Conservation (phyloP, 2,797 vertebrate species). For the Ambastaia sidthimunki region DNA sequence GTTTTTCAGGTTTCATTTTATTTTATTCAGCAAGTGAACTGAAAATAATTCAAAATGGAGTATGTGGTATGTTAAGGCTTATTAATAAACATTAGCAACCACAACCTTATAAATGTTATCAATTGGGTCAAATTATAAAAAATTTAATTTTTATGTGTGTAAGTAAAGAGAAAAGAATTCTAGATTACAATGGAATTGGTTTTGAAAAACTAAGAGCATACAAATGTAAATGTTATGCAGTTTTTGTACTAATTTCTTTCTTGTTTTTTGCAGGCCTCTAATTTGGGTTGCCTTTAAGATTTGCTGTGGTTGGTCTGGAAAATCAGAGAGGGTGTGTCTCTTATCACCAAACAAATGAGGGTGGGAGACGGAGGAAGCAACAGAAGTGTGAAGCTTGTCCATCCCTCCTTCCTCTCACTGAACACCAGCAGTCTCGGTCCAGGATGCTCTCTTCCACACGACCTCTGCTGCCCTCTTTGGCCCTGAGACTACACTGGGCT, state of each 20-base stretch:
- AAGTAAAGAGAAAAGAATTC: no score
- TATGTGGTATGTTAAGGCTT: not conserved
- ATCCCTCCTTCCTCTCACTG: conserved; percentile 54
- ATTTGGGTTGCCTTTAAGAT: conserved; percentile 8
- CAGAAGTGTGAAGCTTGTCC: conserved; percentile 62
- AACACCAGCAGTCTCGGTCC: conserved; percentile 64
- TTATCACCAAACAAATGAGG: conserved; percentile 69
- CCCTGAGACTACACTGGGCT: conserved; percentile 68
- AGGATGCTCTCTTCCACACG: conserved; percentile 73
- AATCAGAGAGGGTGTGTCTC: conserved; percentile 60
- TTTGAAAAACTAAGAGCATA: not conserved
- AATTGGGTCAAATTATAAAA: no score
- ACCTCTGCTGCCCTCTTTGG: conserved; percentile 57
- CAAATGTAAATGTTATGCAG: not conserved
- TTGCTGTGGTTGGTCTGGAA: conserved; percentile 30
- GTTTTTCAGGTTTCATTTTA: not conserved
- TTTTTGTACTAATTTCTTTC: not conserved
- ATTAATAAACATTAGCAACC: no score
- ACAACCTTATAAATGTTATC: no score
- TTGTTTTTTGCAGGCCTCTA: conserved; percentile 44
- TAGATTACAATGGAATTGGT: no score
- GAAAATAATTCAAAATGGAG: not conserved
- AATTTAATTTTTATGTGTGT: no score
- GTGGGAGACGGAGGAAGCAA: conserved; percentile 65
- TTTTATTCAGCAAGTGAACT: no score